These are phyloP conservation scores for Neuroscelio doddi DNA, from an alignment of 2,888 invertebrate genomes.

Conservation along the genomic window DNA sequence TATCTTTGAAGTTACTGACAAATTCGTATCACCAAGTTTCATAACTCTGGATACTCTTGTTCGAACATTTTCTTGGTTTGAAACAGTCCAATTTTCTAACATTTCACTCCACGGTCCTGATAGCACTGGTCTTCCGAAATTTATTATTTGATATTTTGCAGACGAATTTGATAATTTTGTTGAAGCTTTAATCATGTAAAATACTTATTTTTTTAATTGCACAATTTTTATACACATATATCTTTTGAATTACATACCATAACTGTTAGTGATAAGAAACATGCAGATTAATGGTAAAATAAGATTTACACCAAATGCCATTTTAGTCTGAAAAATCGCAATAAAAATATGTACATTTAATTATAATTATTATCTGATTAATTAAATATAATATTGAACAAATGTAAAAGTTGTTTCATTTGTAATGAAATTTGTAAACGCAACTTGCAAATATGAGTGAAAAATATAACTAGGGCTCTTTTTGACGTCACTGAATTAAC, in stretches of 20 bases:
- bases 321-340: slow-evolving; percentile 13
- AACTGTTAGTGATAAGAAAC: not conserved
- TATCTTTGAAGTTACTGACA: slow-evolving; percentile 55
- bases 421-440: no score
- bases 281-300: slow-evolving; percentile 8
- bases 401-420: no score
- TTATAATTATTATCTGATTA: not conserved
- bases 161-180: slow-evolving; percentile 21
- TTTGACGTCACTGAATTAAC: slow-evolving; percentile 40
- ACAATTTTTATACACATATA: no score
- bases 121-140: slow-evolving; percentile 26
- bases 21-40: slow-evolving; percentile 60
- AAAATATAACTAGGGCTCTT: no score
- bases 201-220: not conserved
- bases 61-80: slow-evolving; percentile 42
- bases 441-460: no score
- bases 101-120: slow-evolving; percentile 65
- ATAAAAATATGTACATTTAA: slow-evolving; percentile 3
- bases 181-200: slow-evolving; percentile 1
- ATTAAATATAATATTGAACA: no score
- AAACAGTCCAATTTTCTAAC: slow-evolving; percentile 62
- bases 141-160: not conserved
- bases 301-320: slow-evolving; percentile 13
- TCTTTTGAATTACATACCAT: no score
- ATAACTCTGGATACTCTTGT: slow-evolving; percentile 58